These are phyloP conservation scores for Spatulosminthurus flaviceps DNA, from an alignment of 2,888 invertebrate genomes.

Conservation along the genomic window DNA sequence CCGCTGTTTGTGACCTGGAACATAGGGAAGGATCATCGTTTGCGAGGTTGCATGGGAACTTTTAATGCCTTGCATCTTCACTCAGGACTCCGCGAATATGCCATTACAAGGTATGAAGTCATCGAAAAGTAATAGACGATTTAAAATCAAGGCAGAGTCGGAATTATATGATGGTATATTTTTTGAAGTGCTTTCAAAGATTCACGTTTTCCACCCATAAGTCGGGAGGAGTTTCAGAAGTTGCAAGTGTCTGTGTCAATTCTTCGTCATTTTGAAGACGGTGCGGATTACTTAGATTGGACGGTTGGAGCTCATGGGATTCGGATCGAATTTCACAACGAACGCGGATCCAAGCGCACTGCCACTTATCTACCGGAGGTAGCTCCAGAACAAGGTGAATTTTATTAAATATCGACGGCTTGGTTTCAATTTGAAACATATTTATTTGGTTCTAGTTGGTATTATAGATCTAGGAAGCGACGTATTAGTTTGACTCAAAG, in stretches of 20 bases:
- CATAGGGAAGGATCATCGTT: conserved; percentile 91
- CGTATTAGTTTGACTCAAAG: no score
- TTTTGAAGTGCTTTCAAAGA: conserved; percentile 92
- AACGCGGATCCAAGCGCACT: conserved; percentile 91
- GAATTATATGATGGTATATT: no score
- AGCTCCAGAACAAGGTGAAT: conserved; percentile 98
- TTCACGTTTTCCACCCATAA: conserved; percentile 90
- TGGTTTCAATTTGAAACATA: no score
- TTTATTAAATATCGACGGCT: no score
- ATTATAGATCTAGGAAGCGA: no score
- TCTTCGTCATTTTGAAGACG: conserved; percentile 95
- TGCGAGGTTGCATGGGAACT: conserved; percentile 98
- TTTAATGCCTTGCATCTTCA: conserved; percentile 97
- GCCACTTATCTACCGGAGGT: conserved; percentile 99
- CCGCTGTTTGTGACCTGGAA: conserved; percentile 99
- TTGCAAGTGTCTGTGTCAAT: conserved; percentile 96
- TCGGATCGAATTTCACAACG: conserved; percentile 95
- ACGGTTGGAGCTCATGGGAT: conserved; percentile 97
- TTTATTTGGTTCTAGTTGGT: no score
- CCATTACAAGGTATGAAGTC: conserved; percentile 79
- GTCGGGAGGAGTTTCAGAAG: conserved; percentile 89
- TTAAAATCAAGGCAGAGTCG: background rate
- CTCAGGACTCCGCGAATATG: conserved; percentile 93
- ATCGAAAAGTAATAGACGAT: background rate
- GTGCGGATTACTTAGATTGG: conserved; percentile 95